These are phyloP conservation scores for Drosophila sp. DNA, from an alignment of 1,140 invertebrate genomes.

Conservation along the genomic window DNA sequence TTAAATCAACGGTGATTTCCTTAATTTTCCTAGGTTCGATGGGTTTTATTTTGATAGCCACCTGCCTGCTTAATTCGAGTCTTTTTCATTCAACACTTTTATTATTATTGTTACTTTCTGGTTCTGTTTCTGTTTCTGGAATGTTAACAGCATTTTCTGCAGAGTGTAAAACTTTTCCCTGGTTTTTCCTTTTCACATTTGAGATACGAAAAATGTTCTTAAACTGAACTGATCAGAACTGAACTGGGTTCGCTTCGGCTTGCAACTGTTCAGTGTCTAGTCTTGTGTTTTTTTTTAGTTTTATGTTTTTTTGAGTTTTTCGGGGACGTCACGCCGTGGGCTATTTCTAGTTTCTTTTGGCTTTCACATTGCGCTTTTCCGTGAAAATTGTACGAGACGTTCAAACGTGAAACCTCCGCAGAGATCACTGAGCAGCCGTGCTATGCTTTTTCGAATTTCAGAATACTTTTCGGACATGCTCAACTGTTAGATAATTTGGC, in stretches of 20 bases:
- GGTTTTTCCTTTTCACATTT: constrained; percentile 1
- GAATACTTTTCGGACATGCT: constrained; percentile 33
- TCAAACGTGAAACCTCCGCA: constrained; percentile 85
- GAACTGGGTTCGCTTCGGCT: constrained; percentile 22
- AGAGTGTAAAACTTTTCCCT: constrained; percentile 10
- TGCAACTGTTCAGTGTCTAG: constrained; percentile 65
- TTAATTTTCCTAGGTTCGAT: background rate
- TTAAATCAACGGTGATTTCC: background rate
- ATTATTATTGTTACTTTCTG: too few relatives aligned
- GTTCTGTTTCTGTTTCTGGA: constrained; percentile 38
- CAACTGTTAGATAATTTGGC: constrained; percentile 77
- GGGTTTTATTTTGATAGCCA: constrained; percentile 28
- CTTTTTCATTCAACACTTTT: constrained; percentile 37
- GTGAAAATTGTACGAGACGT: constrained; percentile 78
- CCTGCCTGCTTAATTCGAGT: constrained; percentile 26
- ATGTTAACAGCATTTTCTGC: constrained; percentile 54
- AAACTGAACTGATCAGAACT: constrained; percentile 15
- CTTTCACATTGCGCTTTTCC: constrained; percentile 83
- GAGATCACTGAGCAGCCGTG: constrained; percentile 80
- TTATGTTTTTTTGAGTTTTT: too few relatives aligned
- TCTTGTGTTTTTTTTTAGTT: constrained; percentile 35
- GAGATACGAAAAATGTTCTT: constrained; percentile 4
- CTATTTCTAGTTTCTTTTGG: constrained; percentile 79
- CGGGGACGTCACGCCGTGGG: constrained; percentile 77
- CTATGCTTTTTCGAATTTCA: constrained; percentile 57